Evolutionary conservation across 2,888 invertebrate species (phyloP).

Genomic region (Maniola hyperantus): DNA sequence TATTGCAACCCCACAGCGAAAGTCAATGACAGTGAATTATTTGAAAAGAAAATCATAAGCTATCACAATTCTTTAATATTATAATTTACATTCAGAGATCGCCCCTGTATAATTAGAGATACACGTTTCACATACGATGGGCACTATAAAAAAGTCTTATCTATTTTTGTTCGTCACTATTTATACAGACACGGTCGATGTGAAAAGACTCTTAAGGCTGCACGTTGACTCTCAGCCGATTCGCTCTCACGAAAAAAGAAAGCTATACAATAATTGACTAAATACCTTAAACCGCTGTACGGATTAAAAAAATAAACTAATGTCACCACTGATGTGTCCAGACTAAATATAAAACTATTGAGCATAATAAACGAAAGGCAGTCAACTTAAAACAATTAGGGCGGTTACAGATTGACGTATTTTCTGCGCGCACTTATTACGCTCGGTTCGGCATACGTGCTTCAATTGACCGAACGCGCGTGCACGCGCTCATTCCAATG

Average conservation of each 20-base stretch:
- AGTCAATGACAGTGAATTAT: conserved; percentile 27
- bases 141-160: conserved; percentile 10
- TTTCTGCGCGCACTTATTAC: no score
- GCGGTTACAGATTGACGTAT: no score
- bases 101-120: conserved; percentile 26
- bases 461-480: no score
- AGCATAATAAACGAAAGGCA: conserved; percentile 79
- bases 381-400: conserved; percentile 65
- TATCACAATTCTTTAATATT: conserved; percentile 37
- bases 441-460: no score
- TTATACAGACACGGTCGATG: conserved; percentile 30
- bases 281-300: conserved; percentile 76
- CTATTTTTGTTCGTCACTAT: conserved; percentile 25
- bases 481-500: no score
- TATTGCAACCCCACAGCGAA: conserved; percentile 28
- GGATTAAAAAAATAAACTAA: conserved; percentile 65
- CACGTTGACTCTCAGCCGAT: conserved; percentile 29
- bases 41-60: conserved; percentile 32
- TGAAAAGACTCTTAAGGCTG: conserved; percentile 30
- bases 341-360: conserved; percentile 71
- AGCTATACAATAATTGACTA: conserved; percentile 81
- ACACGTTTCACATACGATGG: conserved; percentile 19
- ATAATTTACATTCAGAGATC: conserved; percentile 9
- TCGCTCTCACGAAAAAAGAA: conserved; percentile 47
- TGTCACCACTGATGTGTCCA: conserved; percentile 55